Conservation (phyloP, 2,888 invertebrate species). For the Oxystoma pomonae region DNA sequence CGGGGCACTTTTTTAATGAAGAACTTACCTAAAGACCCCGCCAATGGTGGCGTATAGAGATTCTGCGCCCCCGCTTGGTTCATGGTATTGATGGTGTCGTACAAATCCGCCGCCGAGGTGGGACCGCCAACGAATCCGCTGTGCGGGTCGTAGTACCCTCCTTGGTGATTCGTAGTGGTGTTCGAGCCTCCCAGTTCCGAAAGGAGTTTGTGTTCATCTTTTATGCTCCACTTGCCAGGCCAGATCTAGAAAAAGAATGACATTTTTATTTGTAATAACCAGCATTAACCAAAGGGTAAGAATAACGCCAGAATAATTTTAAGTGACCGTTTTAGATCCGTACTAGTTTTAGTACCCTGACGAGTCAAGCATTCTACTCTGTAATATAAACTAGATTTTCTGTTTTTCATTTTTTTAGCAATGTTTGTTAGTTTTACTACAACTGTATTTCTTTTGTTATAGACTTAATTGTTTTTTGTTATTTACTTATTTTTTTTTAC, state of each 20-base stretch:
- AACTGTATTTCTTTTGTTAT: too few relatives aligned
- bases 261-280: neutral
- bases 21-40: conserved; percentile 65
- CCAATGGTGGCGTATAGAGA: conserved; percentile 76
- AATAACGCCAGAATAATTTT: too few relatives aligned
- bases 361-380: too few relatives aligned
- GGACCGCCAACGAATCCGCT: conserved; percentile 49
- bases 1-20: too few relatives aligned
- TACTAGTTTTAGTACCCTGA: too few relatives aligned
- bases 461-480: too few relatives aligned
- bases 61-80: conserved; percentile 66
- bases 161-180: conserved; percentile 48
- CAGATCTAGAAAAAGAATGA: conserved; percentile 57
- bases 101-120: conserved; percentile 53
- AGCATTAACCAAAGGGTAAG: too few relatives aligned
- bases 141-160: conserved; percentile 57
- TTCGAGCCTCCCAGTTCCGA: conserved; percentile 71
- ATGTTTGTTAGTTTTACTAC: too few relatives aligned
- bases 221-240: conserved; percentile 87
- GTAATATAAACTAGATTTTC: too few relatives aligned
- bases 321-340: too few relatives aligned
- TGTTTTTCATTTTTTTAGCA: too few relatives aligned
- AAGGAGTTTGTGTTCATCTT: conserved; percentile 84
- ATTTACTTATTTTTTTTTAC: too few relatives aligned
- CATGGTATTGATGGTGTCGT: conserved; percentile 69